phyloP scores from a whole-genome alignment of 2,113 vertebrate species.

The Pygoscelis adeliae region DNA sequence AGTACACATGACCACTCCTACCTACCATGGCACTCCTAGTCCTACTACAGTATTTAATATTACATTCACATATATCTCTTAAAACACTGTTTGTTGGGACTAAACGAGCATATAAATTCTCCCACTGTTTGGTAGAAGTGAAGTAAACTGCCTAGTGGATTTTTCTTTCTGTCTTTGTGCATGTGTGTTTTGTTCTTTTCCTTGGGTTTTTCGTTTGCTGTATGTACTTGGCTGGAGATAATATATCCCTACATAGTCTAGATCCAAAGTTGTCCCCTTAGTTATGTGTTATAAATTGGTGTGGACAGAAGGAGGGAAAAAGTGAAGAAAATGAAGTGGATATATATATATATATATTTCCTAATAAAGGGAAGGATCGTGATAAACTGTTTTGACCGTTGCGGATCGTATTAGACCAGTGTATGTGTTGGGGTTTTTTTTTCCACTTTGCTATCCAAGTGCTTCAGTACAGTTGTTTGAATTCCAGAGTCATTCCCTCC shows the following conservation, averaged over 20 bases:
- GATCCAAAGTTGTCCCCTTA: neutral
- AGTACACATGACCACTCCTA: neutral
- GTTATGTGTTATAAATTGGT: neutral
- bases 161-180: neutral
- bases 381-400: neutral
- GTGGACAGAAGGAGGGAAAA: neutral
- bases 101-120: neutral
- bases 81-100: neutral
- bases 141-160: neutral
- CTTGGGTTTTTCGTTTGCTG: neutral
- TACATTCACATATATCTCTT: neutral
- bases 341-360: neutral
- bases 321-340: neutral
- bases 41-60: neutral
- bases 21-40: neutral
- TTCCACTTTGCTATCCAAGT: slow-evolving; percentile 6
- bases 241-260: neutral
- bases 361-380: neutral
- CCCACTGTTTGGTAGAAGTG: neutral
- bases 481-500: slow-evolving; percentile 6
- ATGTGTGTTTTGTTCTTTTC: neutral
- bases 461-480: slow-evolving; percentile 15
- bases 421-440: neutral
- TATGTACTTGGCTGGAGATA: neutral
- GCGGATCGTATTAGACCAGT: neutral